Percentiles rank a stretch among this genome's conserved stretches.
Conservation (phyloP, 2,113 vertebrate species). For the Capreolus pygargus region DNA sequence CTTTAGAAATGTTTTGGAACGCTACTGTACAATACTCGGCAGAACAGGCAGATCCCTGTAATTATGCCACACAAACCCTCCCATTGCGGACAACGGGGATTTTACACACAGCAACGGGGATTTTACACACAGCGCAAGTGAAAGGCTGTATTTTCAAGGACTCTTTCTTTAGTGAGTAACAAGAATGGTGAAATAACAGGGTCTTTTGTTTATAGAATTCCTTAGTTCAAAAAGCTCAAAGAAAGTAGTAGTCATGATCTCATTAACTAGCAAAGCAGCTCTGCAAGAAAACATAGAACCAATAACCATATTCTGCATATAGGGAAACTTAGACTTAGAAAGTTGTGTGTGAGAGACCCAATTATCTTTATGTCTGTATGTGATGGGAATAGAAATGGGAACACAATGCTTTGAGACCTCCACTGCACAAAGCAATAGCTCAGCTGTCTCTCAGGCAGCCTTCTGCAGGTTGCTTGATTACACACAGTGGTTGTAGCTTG, state of each 20-base stretch:
- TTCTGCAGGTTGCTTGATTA: not conserved
- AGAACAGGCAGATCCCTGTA: constrained; percentile 67
- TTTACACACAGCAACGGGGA: constrained; percentile 50
- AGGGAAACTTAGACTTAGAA: not conserved
- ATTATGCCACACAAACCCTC: constrained; percentile 67
- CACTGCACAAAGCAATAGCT: not conserved
- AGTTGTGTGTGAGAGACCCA: not conserved
- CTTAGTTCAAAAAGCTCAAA: constrained; percentile 64
- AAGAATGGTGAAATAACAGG: constrained; percentile 68
- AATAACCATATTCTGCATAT: constrained; percentile 41
- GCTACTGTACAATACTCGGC: constrained; percentile 28
- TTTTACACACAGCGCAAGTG: constrained; percentile 64
- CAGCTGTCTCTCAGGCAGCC: not conserved
- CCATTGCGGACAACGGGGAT: constrained; percentile 29
- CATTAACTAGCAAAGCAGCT: constrained; percentile 59
- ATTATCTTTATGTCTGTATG: not conserved
- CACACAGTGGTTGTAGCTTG: not conserved
- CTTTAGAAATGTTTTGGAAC: constrained; percentile 56
- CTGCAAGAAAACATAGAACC: constrained; percentile 45
- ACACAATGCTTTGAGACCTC: not conserved
- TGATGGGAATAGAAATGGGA: not conserved
- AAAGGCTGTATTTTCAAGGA: constrained; percentile 69
- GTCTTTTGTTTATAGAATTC: constrained; percentile 65
- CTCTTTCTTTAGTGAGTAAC: constrained; percentile 62
- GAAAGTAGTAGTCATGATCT: constrained; percentile 66